These are phyloP conservation scores for Ceyx margarethae DNA, from an alignment of 2,113 vertebrate species.

Conservation along the genomic window DNA sequence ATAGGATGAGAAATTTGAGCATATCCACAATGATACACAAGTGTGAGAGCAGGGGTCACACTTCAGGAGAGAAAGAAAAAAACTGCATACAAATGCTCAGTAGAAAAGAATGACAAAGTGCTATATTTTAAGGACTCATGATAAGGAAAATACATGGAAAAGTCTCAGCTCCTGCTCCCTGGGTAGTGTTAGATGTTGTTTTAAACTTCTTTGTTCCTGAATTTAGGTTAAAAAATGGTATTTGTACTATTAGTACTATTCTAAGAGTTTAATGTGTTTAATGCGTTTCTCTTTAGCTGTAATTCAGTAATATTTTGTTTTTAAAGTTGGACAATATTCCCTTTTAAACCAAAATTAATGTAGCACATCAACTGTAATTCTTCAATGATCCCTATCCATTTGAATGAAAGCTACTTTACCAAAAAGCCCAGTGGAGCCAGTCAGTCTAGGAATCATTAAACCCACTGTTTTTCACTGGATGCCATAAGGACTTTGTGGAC, in stretches of 20 bases:
- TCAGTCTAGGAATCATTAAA: conserved; percentile 28
- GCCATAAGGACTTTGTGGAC: background rate
- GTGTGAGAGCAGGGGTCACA: background rate
- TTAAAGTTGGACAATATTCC: background rate
- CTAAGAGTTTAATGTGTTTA: background rate
- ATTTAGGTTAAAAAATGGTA: background rate
- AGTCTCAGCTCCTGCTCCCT: background rate
- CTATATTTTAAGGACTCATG: background rate
- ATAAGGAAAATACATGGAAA: background rate
- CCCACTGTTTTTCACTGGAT: background rate
- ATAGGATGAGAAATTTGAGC: background rate
- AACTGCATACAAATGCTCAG: background rate
- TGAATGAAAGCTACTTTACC: background rate
- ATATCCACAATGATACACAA: background rate
- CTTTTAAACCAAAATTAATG: conserved; percentile 37
- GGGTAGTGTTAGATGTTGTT: background rate
- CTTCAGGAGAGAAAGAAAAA: background rate
- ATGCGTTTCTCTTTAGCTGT: background rate
- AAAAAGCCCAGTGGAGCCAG: conserved; percentile 42
- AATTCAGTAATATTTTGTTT: background rate
- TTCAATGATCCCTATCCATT: background rate
- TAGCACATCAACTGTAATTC: background rate
- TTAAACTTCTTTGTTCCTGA: background rate
- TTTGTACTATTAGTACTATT: background rate
- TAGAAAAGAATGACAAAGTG: background rate